Percentiles rank a stretch among this genome's conserved stretches.
phyloP scores from a whole-genome alignment of 2,797 vertebrate genomes.

The Rhynchonycteris naso region DNA sequence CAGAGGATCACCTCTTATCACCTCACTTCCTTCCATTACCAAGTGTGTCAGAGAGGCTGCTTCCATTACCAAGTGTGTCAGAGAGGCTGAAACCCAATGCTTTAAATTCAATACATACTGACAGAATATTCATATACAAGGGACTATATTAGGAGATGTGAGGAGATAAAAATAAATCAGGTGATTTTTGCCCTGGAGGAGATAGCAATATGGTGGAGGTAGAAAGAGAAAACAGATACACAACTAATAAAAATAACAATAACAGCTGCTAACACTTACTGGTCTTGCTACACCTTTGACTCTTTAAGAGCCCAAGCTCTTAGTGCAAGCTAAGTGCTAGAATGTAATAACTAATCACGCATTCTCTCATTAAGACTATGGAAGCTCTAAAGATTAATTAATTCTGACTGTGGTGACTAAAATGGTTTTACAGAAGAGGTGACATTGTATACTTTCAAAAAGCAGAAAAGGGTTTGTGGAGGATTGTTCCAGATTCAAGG shows the following conservation, averaged over 20 bases:
- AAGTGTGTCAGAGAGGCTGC: neutral
- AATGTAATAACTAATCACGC: neutral
- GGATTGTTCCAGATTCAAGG: neutral
- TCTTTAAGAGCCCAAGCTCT: neutral
- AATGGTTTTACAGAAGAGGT: neutral
- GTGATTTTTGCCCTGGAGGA: neutral
- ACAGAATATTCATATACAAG: neutral
- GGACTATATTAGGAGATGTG: neutral
- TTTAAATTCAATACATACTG: neutral
- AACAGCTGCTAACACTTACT: neutral
- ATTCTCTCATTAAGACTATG: slow-evolving; percentile 29
- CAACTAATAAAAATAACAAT: neutral
- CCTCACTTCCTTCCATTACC: neutral
- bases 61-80: neutral
- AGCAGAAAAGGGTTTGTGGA: neutral
- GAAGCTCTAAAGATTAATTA: slow-evolving; percentile 37
- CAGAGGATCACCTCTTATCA: neutral
- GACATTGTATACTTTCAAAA: neutral
- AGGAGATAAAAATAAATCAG: slow-evolving; percentile 43
- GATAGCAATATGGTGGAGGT: neutral
- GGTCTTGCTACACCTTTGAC: neutral
- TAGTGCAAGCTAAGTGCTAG: neutral
- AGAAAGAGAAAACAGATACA: neutral
- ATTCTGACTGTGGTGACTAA: slow-evolving; percentile 1
- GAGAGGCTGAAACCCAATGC: neutral